Conservation (phyloP, 2,888 invertebrate genomes). For the Diaperis boleti region DNA sequence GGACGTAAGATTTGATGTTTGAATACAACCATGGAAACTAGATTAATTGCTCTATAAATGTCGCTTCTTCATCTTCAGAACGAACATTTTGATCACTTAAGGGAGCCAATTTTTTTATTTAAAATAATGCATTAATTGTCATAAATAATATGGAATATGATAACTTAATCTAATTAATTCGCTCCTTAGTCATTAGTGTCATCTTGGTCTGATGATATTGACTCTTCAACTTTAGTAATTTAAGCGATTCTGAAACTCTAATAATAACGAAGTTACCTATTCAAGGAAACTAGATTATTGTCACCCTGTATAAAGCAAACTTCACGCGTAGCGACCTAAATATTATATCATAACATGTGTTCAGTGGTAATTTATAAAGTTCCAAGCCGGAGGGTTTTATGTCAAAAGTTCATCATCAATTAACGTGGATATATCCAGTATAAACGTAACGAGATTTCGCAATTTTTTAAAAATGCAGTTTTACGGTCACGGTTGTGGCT, state of each 20-base stretch:
- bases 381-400: background rate
- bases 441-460: background rate
- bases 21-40: too few species aligned
- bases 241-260: constrained; percentile 28
- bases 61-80: too few species aligned
- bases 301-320: constrained; percentile 31
- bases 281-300: constrained; percentile 26
- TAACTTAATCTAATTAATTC: too few species aligned
- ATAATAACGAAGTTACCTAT: constrained; percentile 30
- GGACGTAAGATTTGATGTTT: too few species aligned
- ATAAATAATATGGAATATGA: too few species aligned
- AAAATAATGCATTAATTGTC: too few species aligned
- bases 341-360: constrained; percentile 26
- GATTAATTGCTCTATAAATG: too few species aligned
- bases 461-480: too few species aligned
- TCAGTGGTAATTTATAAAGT: constrained; percentile 23
- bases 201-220: background rate
- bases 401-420: constrained; percentile 16
- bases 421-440: background rate
- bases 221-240: constrained; percentile 23
- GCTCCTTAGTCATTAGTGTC: background rate
- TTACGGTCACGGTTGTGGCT: too few species aligned
- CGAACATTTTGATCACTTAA: too few species aligned
- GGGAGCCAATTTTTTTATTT: too few species aligned
- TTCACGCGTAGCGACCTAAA: constrained; percentile 18